Evolutionary conservation across 2,797 vertebrate genomes (phyloP), one percentile per base, ranked within the genome.

Genomic region (Vireo griseus): DNA sequence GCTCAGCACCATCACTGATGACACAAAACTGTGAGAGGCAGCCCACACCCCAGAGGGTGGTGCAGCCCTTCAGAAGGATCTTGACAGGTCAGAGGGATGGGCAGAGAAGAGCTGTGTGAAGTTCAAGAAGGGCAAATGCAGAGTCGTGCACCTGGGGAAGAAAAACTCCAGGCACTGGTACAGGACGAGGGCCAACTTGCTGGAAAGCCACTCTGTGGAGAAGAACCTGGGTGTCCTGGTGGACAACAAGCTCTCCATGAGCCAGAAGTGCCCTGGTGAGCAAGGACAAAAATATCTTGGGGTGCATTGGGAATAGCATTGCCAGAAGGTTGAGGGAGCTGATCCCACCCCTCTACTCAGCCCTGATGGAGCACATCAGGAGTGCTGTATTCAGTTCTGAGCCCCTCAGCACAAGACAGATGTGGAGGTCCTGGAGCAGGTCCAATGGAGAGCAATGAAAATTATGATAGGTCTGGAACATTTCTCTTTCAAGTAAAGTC

Each of bases 161-260:
- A 33, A 33, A 22, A 51, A 45, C 5, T 14, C 12, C 16, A 37
- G 40, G 6, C 6, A n/a, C 18, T 13, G 16, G 13, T 12, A 62
- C 2, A 62, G 63, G 5, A 4, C 76, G 37, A 15, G 25, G 7
- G 3, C 24, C 0, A 1, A 16, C 12, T n/a, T 45, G n/a, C 44
- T 71, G 33, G 25, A 16, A 19, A 63, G 3, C 16, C 25, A 6
- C 8, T 76, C 28, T 39, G 16, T 28, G 57, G 13, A 42, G 55
- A 68, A 44, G 48, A 5, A 55, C 1, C 1, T 25, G 24, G 2
- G 3, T 50, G 6, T 57, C 10, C 16, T 33, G 10, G 4, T 18
- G 20, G 20, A 39, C 19, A 45, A 2, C 28, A 45, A n/a, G 15
- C 5, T 83, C 14, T 25, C 14, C 14, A 11, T 39, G 50, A 50